Evolutionary conservation across 2,113 vertebrate species (phyloP).

Genomic region (Vicugna pacos): DNA sequence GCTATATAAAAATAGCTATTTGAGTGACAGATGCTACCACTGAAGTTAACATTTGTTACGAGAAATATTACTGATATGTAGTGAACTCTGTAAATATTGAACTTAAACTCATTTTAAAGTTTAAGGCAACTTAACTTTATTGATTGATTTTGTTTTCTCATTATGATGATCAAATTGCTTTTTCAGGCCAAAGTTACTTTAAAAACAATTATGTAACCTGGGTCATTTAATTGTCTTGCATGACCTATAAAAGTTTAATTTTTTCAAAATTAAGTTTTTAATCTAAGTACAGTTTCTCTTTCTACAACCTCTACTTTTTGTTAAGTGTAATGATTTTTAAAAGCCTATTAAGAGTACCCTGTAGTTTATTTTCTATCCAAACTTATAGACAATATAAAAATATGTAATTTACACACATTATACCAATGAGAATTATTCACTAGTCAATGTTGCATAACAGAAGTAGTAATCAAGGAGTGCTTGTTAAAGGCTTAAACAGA

Average conservation of each 20-base stretch:
- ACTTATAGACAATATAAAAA: background rate
- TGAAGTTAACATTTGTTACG: slow-evolving; percentile 34
- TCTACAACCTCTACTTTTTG: background rate
- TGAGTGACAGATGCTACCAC: background rate
- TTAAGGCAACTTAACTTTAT: slow-evolving; percentile 21
- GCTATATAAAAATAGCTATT: background rate
- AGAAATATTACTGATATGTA: background rate
- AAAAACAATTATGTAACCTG: background rate
- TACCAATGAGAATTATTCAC: background rate
- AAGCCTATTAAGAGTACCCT: background rate
- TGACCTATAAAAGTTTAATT: background rate
- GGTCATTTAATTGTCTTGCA: background rate
- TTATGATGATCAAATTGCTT: background rate
- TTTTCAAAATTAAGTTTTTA: slow-evolving; percentile 23
- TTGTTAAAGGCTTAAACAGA: slow-evolving; percentile 4
- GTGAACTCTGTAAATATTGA: slow-evolving; percentile 16
- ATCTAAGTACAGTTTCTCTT: background rate
- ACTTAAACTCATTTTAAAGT: slow-evolving; percentile 26
- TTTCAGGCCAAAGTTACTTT: background rate
- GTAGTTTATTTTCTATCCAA: background rate
- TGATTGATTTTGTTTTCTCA: slow-evolving; percentile 11
- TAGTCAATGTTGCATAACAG: background rate
- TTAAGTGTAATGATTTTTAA: background rate
- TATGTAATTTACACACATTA: background rate
- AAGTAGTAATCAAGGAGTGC: background rate